Base-by-base conservation (phyloP, 2,113 vertebrate species). In the Lanius collurio region DNA sequence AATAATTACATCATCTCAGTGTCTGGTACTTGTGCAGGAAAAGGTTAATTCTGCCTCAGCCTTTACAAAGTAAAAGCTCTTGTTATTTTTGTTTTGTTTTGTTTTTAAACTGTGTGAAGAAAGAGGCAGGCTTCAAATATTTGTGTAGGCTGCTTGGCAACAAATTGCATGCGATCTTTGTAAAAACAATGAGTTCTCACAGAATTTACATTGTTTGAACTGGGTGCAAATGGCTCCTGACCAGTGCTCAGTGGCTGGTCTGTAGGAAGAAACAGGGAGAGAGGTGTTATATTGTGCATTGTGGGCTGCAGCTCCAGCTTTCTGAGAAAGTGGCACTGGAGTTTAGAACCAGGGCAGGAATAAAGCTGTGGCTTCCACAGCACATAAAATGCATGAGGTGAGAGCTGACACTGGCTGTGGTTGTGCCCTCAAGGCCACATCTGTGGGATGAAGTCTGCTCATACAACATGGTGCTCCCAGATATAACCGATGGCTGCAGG, bases 161-260 rank as follows among this genome's bases (percentile, higher is more conserved):
- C 96, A 57, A 67, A 86, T 79, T 88, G 83, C 64, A 89, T 73
- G 56, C 62, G 87, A 88, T 94, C 82, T 87, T 91, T 75, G 47
- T 49, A 23, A 92, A 97, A 96, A 98, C 98, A 98, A 98, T 96
- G 94, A 80, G 41, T 80, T 79, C 96, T 96, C 92, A 95, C 83
- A 97, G 94, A 78, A 69, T 93, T 88, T 87, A 47, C 87, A 95
- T 96, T 92, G 69, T 93, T 94, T 49, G 85, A 82, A 22, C 84
- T 20, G 63, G 76, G 86, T 80, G 92, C 89, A 86, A 55, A 80
- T 59, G 73, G 57, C 76, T 91, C 13, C 90, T 7, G 68, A 57
- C 37, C 92, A 70, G 55, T 1, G 82, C 82, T 98, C 95, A 95
- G 14, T 57, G 77, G 55, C 50, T 90, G 33, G 27, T 95, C 89